Conservation (phyloP, 2,888 invertebrate genomes). For the Nymphalis urticae region DNA sequence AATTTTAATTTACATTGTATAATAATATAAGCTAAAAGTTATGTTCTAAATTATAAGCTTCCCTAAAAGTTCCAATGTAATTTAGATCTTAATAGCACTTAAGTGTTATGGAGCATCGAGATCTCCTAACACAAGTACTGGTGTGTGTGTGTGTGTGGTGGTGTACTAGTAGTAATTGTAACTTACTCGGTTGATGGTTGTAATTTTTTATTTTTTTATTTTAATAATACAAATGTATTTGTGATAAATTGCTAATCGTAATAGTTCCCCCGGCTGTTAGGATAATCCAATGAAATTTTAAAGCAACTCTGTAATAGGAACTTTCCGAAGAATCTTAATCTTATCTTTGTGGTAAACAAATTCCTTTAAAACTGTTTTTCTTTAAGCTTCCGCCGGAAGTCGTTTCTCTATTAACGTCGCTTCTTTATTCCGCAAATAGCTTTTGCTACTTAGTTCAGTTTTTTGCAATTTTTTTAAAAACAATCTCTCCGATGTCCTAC, state of each 20-base stretch:
- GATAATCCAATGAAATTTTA: constrained; percentile 19
- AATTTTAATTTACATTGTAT: no score
- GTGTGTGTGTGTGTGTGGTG: no score
- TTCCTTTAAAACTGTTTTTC: constrained; percentile 47
- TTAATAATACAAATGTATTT: background rate
- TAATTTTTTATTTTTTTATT: background rate
- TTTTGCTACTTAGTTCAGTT: constrained; percentile 29
- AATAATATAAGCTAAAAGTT: no score
- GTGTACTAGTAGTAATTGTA: no score
- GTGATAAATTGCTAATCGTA: constrained; percentile 10
- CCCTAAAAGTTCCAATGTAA: no score
- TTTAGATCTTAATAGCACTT: no score
- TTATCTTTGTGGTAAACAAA: constrained; percentile 41
- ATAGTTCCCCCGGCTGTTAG: constrained; percentile 14
- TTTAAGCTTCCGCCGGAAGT: constrained; percentile 32
- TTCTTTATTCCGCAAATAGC: constrained; percentile 34
- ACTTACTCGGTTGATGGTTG: no score
- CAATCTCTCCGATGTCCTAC: constrained; percentile 23
- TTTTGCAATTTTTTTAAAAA: constrained; percentile 7
- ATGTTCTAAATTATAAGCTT: no score
- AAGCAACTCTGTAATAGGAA: constrained; percentile 6
- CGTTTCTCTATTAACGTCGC: constrained; percentile 43
- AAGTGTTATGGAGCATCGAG: no score
- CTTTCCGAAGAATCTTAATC: constrained; percentile 18
- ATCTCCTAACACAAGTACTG: no score